Evolutionary conservation across 1,140 invertebrate species (phyloP), one percentile per base, ranked within the genome.

Genomic region (Cyclargus thomasi): DNA sequence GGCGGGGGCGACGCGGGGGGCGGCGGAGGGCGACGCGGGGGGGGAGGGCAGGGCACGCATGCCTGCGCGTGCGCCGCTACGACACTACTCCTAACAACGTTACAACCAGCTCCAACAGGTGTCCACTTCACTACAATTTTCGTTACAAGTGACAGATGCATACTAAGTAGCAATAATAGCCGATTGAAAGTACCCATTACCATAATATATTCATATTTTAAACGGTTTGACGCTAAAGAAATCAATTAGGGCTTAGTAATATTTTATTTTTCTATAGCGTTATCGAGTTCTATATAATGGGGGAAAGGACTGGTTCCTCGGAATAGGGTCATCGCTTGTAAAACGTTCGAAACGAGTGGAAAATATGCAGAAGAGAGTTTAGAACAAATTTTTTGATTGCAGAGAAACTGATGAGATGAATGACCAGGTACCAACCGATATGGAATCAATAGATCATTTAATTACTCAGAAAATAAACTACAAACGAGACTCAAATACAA

Each of bases 81-180:
- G 70, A 75, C 77, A 74, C 71, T 71, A 70, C 70, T 69, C 70
- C 73, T 73, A 79, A 82, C 79, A 81, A 76, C 75, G 74, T 76
- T 75, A 83, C 77, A 81, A 85, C 78, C 72, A 78, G 78, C 79
- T 80, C 78, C 77, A 83, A 83, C 81, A 85, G 82, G 85, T 82
- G 80, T 81, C 80, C 72, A 78, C 76, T 76, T 69, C 73, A 76
- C 67, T 71, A 76, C 75, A 81, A 77, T 81, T 86, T 79, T 81
- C 74, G 73, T 73, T 76, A 78, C 72, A 76, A 71, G 70, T 77
- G 76, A 73, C 75, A 77, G 75, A 74, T 63, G 70, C 72, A 74
- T 73, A 75, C 76, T 77, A 78, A 72, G 74, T 70, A 73, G 69
- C 63, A 66, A 23, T 63, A 67, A 67, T 53, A 22, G 59, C 39